Conservation (phyloP, 2,888 invertebrate genomes). For the Amphimallon solstitiale region DNA sequence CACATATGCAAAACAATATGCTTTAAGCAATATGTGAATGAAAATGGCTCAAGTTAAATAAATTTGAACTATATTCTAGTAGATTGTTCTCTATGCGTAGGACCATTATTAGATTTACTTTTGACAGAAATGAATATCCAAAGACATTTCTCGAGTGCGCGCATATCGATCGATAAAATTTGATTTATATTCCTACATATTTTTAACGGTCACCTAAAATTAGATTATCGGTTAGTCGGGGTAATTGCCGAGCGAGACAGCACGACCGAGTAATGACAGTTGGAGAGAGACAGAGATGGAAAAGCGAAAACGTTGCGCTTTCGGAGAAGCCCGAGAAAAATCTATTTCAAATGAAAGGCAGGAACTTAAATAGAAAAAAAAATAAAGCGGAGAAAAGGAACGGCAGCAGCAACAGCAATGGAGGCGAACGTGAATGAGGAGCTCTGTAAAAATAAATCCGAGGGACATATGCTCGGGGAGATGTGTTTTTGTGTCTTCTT, state of each 20-base stretch:
- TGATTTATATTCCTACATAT: constrained; percentile 5
- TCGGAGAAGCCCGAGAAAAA: neutral
- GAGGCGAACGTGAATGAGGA: neutral
- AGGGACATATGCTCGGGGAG: constrained; percentile 20
- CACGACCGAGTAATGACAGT: no score
- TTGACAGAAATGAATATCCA: no score
- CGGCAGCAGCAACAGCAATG: neutral
- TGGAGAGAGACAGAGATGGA: no score
- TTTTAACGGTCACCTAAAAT: constrained; percentile 24
- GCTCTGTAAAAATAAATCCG: constrained; percentile 25
- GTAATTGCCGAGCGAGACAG: constrained; percentile 6
- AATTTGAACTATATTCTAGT: no score
- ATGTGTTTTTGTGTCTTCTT: constrained; percentile 26
- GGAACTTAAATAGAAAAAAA: neutral
- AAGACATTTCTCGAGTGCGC: neutral
- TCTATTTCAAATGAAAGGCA: constrained; percentile 9
- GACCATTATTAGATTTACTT: no score
- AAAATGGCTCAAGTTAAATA: no score
- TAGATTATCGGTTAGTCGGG: constrained; percentile 8
- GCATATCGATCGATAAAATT: constrained; percentile 3
- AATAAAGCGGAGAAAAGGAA: neutral
- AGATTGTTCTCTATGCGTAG: no score
- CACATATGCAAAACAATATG: no score
- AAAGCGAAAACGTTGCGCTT: no score
- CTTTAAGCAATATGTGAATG: no score